A percentile compares a stretch with the other conserved stretches of the same genome.
Conservation (phyloP, 2,797 vertebrate genomes). For the Chromobotia macracanthus region DNA sequence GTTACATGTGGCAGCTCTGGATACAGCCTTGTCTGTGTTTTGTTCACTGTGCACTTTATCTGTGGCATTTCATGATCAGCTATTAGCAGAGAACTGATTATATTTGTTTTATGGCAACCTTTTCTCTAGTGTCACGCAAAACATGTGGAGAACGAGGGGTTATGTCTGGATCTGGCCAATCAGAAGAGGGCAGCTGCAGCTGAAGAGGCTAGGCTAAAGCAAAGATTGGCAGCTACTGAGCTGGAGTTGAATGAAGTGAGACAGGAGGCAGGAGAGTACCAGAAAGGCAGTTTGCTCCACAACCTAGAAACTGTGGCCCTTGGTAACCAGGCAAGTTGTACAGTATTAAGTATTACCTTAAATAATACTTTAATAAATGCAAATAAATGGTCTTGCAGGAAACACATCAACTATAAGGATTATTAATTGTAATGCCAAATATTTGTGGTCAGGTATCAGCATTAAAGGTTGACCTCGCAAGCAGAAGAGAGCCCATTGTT, state of each 20-base stretch:
- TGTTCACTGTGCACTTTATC: neutral
- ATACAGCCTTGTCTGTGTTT: too few species aligned
- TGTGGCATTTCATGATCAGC: neutral
- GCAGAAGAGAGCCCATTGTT: slow-evolving; percentile 67
- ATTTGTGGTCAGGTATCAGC: slow-evolving; percentile 67
- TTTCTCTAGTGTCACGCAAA: slow-evolving; percentile 63
- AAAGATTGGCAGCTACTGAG: slow-evolving; percentile 65
- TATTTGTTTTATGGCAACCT: neutral
- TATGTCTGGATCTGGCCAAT: slow-evolving; percentile 62
- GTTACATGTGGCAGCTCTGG: too few species aligned
- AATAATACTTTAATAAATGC: neutral
- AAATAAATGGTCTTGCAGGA: neutral
- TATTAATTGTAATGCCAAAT: slow-evolving; percentile 3
- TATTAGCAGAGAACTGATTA: neutral
- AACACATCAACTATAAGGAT: neutral
- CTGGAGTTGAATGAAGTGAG: slow-evolving; percentile 61
- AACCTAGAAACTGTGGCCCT: slow-evolving; percentile 59
- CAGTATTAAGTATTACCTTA: neutral
- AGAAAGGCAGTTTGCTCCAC: slow-evolving; percentile 57
- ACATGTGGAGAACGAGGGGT: slow-evolving; percentile 60
- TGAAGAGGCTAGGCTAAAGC: slow-evolving; percentile 66
- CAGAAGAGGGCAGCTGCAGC: slow-evolving; percentile 63
- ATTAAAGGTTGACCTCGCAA: slow-evolving; percentile 71
- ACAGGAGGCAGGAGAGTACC: slow-evolving; percentile 63
- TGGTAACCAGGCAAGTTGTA: slow-evolving; percentile 67